Percentiles rank a stretch among this genome's conserved stretches.
Conservation (phyloP, 1,140 invertebrate species). For the Sinella curviseta region DNA sequence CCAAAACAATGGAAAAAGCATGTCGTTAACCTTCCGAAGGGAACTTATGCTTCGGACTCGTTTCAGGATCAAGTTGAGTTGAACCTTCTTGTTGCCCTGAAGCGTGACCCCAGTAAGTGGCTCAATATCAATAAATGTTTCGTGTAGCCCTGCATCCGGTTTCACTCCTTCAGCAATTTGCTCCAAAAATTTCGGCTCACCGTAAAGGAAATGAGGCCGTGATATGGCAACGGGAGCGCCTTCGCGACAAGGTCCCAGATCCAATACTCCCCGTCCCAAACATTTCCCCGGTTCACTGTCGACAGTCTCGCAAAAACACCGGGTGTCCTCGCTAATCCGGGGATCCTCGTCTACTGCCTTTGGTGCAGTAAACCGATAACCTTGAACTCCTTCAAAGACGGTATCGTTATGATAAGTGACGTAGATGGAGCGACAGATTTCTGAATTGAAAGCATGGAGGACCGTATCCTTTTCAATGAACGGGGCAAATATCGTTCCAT, state of each 20-base stretch:
- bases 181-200: neutral
- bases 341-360: neutral
- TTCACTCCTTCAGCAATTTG: neutral
- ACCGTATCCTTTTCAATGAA: neutral
- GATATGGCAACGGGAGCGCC: too few species aligned
- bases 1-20: neutral
- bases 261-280: neutral
- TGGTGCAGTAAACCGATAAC: neutral
- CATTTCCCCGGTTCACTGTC: neutral
- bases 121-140: neutral
- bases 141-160: neutral
- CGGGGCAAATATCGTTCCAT: neutral
- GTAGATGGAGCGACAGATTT: neutral
- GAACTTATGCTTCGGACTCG: neutral
- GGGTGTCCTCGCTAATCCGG: neutral
- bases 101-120: neutral
- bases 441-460: neutral
- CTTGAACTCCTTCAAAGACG: neutral
- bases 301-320: neutral
- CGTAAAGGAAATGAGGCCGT: neutral
- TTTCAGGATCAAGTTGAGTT: neutral
- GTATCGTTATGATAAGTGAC: neutral
- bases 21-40: neutral
- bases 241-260: neutral
- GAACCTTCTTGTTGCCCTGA: neutral